phyloP scores from a whole-genome alignment of 2,113 vertebrate species.

The Bostrychus sinensis region DNA sequence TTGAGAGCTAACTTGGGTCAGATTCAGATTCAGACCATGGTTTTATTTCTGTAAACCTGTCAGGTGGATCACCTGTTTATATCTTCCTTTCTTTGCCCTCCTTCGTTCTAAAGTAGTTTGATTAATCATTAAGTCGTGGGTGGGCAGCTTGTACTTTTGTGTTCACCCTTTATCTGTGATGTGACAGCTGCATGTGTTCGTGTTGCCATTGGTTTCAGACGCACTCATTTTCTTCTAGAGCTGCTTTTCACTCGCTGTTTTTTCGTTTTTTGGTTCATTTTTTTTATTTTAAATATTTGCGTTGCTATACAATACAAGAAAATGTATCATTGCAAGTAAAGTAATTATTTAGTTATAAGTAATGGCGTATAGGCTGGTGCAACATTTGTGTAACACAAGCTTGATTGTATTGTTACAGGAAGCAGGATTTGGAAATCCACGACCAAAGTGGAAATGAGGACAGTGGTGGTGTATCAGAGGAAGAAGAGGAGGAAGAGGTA shows the following conservation, averaged over 20 bases:
- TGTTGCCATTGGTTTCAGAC: not conserved
- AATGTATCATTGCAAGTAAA: too few relatives aligned
- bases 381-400: not conserved
- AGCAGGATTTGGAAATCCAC: conserved; percentile 87
- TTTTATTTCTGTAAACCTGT: not conserved
- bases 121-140: too few relatives aligned
- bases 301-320: too few relatives aligned
- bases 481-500: conserved; percentile 82
- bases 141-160: too few relatives aligned
- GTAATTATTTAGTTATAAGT: too few relatives aligned
- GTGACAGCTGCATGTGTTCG: not conserved
- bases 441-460: conserved; percentile 92
- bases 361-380: too few relatives aligned
- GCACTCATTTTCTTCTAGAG: too few relatives aligned
- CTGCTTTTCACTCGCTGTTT: too few relatives aligned
- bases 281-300: too few relatives aligned
- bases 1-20: not conserved
- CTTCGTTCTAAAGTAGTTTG: too few relatives aligned
- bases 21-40: too few relatives aligned
- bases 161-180: not conserved
- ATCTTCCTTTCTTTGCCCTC: not conserved
- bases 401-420: conserved; percentile 68
- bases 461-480: conserved; percentile 93
- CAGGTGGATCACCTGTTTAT: not conserved
- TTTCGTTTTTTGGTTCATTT: too few relatives aligned